Conservation (phyloP, 1,140 invertebrate genomes). For the Eciton burchellii region DNA sequence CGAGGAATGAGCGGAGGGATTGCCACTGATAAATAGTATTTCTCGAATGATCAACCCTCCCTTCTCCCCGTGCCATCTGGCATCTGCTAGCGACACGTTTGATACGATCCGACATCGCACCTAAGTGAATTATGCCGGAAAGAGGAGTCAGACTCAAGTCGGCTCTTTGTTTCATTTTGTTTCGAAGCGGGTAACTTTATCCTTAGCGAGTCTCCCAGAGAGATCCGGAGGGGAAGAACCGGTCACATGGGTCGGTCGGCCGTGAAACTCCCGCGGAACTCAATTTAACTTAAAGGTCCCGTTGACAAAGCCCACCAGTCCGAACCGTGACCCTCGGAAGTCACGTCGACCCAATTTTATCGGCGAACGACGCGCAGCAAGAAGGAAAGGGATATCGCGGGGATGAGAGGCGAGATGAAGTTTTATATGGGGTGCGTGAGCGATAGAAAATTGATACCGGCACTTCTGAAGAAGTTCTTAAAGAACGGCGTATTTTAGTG, state of each 20-base stretch:
- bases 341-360: constrained; percentile 20
- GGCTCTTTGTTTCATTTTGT: constrained; percentile 7
- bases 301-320: constrained; percentile 28
- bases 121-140: constrained; percentile 14
- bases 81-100: constrained; percentile 5
- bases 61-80: neutral
- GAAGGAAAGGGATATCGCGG: too few species aligned
- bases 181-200: constrained; percentile 9
- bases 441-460: constrained; percentile 28
- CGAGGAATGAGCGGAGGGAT: neutral
- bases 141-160: neutral
- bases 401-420: neutral
- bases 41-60: neutral
- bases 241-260: neutral
- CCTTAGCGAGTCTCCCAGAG: neutral
- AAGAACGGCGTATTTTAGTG: neutral
- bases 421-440: neutral
- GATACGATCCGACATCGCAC: neutral
- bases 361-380: neutral
- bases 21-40: neutral
- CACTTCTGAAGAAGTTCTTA: neutral
- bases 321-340: constrained; percentile 1
- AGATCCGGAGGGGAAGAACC: neutral
- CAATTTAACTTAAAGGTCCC: constrained; percentile 37
- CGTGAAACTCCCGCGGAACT: constrained; percentile 32